These are phyloP conservation scores for Tyrannus savana DNA, from an alignment of 2,113 vertebrate species.

Conservation along the genomic window DNA sequence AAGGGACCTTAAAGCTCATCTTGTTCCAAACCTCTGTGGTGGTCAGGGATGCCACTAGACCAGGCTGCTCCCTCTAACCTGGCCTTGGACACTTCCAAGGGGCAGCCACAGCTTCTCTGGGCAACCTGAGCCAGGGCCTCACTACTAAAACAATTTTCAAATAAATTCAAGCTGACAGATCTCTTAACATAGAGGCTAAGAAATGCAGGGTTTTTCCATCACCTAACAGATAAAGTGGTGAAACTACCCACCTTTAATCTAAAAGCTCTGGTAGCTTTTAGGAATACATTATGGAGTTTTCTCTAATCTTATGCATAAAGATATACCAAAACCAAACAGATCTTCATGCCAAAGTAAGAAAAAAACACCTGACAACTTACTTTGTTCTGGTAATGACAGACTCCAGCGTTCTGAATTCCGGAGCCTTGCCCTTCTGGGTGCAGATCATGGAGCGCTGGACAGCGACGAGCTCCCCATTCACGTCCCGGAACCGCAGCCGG, in stretches of 20 bases:
- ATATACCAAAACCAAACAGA: not conserved
- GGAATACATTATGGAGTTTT: not conserved
- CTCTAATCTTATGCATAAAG: not conserved
- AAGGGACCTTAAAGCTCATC: rapidly evolving
- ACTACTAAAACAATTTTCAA: not conserved
- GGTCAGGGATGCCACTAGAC: not conserved
- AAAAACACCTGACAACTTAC: constrained; percentile 73
- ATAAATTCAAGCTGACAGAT: not conserved
- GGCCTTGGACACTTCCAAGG: not conserved
- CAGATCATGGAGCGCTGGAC: constrained; percentile 94
- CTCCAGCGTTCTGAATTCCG: constrained; percentile 94
- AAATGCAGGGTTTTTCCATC: not conserved
- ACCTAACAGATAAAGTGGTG: not conserved
- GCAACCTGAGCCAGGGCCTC: not conserved
- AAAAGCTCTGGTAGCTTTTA: not conserved
- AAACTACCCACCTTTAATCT: not conserved
- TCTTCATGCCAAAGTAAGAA: not conserved
- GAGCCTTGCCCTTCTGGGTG: constrained; percentile 92
- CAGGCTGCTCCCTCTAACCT: not conserved
- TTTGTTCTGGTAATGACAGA: constrained; percentile 89
- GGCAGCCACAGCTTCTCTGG: not conserved
- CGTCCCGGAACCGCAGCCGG: constrained; percentile 87
- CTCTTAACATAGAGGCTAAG: not conserved
- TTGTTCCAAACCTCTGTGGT: not conserved
- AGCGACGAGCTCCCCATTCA: constrained; percentile 84